Conservation (phyloP, 2,113 vertebrate species). For the Mobula birostris region DNA sequence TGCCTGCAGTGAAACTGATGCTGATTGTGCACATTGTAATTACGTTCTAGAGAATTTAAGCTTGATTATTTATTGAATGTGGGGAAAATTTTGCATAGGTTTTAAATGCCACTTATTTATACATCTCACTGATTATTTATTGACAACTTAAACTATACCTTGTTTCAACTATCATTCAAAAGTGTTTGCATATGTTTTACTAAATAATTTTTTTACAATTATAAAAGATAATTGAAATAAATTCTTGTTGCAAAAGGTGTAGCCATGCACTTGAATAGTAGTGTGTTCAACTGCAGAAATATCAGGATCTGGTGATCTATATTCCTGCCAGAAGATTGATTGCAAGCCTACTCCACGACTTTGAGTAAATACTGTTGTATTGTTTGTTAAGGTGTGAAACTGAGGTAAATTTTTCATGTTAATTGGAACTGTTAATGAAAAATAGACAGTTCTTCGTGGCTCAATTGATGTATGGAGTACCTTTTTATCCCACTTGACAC, state of each 20-base stretch:
- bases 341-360: background rate
- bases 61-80: constrained; percentile 19
- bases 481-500: background rate
- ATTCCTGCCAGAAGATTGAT: background rate
- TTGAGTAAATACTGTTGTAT: background rate
- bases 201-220: background rate
- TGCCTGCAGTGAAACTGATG: background rate
- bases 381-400: background rate
- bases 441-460: too few species aligned
- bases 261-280: background rate
- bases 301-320: background rate
- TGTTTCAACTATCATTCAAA: background rate
- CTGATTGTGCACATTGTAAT: constrained; percentile 3
- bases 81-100: background rate
- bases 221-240: background rate
- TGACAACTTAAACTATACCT: background rate
- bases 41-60: background rate
- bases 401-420: background rate
- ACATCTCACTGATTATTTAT: background rate
- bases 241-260: background rate
- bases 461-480: background rate
- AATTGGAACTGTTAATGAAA: background rate
- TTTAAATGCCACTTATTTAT: background rate
- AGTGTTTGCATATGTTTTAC: background rate
- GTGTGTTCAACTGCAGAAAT: background rate